Base-by-base conservation (phyloP, 2,888 invertebrate species). In the Eulithis prunata region DNA sequence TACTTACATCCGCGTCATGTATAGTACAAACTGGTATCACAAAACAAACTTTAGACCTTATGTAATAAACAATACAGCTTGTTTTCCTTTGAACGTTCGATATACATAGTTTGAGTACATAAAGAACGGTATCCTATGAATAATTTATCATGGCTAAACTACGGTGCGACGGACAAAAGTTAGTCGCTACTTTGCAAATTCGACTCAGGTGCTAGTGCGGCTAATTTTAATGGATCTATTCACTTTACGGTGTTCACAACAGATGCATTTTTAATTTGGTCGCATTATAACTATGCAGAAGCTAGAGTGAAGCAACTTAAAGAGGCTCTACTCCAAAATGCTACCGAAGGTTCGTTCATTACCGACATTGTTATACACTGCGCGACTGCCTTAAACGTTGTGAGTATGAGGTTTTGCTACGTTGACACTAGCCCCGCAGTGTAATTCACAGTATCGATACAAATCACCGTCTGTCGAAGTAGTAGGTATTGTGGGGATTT, bases 181-280 rank as follows among this genome's bases (percentile, higher is more conserved):
- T 73, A 68, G 62, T 59, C 59, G 62, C 52, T 70, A 68, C 70
- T 70, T 69, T 57, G 55, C 61, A 38, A 66, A 68, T 56, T 73
- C n/a, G 73, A 46, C 75, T 69, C 78, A 77, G 78, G 78, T 78
- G 76, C 55, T 60, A 64, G 58, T 57, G 43, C 52, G 58, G 55
- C 62, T 72, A 72, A 76, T 73, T 71, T 73, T 75, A 75, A 78
- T 77, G 75, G 72, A 73, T 74, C 64, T 70, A 71, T 72, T 71
- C 69, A 71, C 70, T 75, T 71, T 69, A 69, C 64, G 7, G 28
- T 49, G 47, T 49, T 58, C 8, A 54, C 54, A n/a, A 13, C 10
- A 56, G 14, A 58, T 49, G 4, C 11, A 46, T 58, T 63, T 57
- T 47, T 54, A 47, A 63, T 47, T 54, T 28, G 21, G 47, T 57